phyloP scores from a whole-genome alignment of 1,140 invertebrate species.

The Drosophila truncata region DNA sequence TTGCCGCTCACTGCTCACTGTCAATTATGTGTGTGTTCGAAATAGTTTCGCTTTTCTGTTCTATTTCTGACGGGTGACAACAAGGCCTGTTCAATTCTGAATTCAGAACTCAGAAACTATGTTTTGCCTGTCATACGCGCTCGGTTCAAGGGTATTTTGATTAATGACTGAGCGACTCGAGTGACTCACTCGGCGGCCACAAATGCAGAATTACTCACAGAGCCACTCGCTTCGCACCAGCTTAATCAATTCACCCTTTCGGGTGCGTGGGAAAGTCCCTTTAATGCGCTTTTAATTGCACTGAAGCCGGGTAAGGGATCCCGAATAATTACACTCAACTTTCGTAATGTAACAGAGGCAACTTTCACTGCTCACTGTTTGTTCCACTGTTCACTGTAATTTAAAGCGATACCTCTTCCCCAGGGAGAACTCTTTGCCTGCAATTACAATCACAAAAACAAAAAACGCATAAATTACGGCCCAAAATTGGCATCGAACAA shows the following conservation, averaged over 20 bases:
- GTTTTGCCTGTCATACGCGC: constrained; percentile 64
- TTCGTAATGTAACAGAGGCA: constrained; percentile 20
- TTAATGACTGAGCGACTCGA: constrained; percentile 57
- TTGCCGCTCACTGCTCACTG: constrained; percentile 18
- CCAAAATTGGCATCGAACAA: constrained; percentile 65
- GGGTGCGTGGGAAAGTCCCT: constrained; percentile 66
- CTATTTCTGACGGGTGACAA: constrained; percentile 71
- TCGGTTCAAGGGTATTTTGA: constrained; percentile 75
- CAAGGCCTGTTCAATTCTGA: constrained; percentile 49
- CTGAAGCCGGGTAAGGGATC: neutral
- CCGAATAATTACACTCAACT: constrained; percentile 40
- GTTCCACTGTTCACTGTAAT: constrained; percentile 21
- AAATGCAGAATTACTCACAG: constrained; percentile 7
- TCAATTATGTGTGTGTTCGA: constrained; percentile 38
- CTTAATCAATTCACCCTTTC: constrained; percentile 15
- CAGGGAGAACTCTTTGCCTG: constrained; percentile 56
- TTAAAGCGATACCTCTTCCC: constrained; percentile 47
- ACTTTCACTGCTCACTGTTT: constrained; percentile 65
- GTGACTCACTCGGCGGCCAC: constrained; percentile 50
- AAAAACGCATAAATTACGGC: constrained; percentile 74
- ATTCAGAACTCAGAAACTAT: constrained; percentile 35
- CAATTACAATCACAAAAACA: constrained; percentile 63
- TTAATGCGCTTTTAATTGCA: constrained; percentile 80
- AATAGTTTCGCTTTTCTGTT: constrained; percentile 55
- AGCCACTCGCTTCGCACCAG: constrained; percentile 7